Percentiles rank a stretch among this genome's conserved stretches.
These are phyloP conservation scores for Drosophila quinaria DNA, from an alignment of 2,888 invertebrate species.

Conservation along the genomic window DNA sequence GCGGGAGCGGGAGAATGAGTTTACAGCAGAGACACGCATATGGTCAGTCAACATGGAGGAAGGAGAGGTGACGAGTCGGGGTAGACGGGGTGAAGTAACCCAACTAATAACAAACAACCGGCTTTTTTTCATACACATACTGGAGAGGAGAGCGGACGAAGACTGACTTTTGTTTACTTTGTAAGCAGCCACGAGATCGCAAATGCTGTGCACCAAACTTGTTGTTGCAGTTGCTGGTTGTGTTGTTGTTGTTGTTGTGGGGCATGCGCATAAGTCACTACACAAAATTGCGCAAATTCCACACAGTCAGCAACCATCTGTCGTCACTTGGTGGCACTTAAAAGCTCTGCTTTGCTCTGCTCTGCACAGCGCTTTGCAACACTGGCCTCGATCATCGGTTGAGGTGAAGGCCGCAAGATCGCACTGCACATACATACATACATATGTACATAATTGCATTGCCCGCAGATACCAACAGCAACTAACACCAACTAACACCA, in stretches of 20 bases:
- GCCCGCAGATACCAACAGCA: constrained; percentile 19
- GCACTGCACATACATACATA: constrained; percentile 6
- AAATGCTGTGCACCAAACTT: constrained; percentile 46
- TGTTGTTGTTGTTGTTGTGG: constrained; percentile 40
- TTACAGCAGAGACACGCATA: constrained; percentile 43
- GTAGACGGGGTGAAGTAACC: constrained; percentile 1
- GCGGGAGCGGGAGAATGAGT: constrained; percentile 8
- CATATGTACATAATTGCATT: constrained; percentile 52
- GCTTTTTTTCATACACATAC: constrained; percentile 39
- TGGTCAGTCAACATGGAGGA: constrained; percentile 37
- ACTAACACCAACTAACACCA: constrained; percentile 10
- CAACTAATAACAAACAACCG: constrained; percentile 68
- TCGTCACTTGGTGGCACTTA: constrained; percentile 55
- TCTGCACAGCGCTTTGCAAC: constrained; percentile 56
- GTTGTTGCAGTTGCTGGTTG: constrained; percentile 51
- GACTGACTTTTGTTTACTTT: constrained; percentile 70
- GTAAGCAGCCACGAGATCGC: constrained; percentile 44
- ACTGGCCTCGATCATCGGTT: constrained; percentile 53
- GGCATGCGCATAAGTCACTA: constrained; percentile 77
- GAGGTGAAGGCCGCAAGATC: constrained; percentile 72
- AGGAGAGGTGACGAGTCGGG: not conserved
- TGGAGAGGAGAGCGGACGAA: constrained; percentile 11
- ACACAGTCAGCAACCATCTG: constrained; percentile 58
- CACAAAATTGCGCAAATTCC: constrained; percentile 79
- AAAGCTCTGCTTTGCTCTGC: not conserved